phyloP scores from a whole-genome alignment of 2,888 invertebrate genomes.

The Euplagia quadripunctaria region DNA sequence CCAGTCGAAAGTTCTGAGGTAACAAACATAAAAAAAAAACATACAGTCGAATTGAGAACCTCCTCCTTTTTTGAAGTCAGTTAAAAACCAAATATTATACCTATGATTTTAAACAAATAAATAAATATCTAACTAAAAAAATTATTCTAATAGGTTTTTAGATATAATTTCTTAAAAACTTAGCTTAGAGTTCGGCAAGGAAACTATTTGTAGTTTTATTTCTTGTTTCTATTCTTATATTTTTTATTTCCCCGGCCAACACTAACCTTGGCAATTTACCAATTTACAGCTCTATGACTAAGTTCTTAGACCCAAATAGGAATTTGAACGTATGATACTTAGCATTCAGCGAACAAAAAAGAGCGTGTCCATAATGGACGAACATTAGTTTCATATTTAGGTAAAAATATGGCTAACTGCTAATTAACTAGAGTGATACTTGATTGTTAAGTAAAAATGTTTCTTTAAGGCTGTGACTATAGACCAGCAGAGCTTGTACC shows the following conservation, averaged over 20 bases:
- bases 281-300: constrained; percentile 29
- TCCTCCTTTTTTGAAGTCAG: no score
- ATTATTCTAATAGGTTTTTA: not conserved
- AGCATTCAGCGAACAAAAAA: constrained; percentile 32
- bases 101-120: not conserved
- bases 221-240: constrained; percentile 1
- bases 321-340: constrained; percentile 32
- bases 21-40: no score
- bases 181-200: not conserved
- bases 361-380: constrained; percentile 39
- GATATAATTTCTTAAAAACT: not conserved
- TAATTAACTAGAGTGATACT: constrained; percentile 67
- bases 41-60: no score
- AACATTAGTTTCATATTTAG: constrained; percentile 42
- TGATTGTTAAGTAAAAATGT: constrained; percentile 55
- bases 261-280: constrained; percentile 27
- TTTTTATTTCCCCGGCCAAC: constrained; percentile 1
- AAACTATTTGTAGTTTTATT: constrained; percentile 18
- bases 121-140: no score
- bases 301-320: constrained; percentile 23
- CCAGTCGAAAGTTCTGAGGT: no score
- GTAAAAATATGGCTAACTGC: constrained; percentile 36
- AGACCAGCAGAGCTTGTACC: not conserved
- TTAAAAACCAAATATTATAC: no score
- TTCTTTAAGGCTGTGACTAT: constrained; percentile 14